phyloP scores from a whole-genome alignment of 2,888 invertebrate genomes.

The Lepidochrysops patricia region DNA sequence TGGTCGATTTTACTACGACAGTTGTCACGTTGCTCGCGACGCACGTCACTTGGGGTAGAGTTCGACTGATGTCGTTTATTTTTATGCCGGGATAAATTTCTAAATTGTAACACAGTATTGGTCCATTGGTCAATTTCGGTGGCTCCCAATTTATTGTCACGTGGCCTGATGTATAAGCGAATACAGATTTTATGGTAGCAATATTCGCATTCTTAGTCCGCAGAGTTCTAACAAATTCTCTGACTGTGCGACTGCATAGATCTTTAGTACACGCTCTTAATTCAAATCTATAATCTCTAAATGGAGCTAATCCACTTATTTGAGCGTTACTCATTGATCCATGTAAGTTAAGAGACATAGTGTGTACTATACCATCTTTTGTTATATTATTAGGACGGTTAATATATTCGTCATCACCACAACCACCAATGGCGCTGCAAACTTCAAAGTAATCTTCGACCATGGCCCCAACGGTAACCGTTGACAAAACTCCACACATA shows the following conservation, averaged over 20 bases:
- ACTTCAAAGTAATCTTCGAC: slow-evolving; percentile 53
- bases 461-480: slow-evolving; percentile 42
- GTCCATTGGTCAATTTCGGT: slow-evolving; percentile 49
- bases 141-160: slow-evolving; percentile 48
- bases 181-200: slow-evolving; percentile 32
- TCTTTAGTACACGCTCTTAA: slow-evolving; percentile 46
- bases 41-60: slow-evolving; percentile 45
- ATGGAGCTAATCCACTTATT: slow-evolving; percentile 51
- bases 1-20: slow-evolving; percentile 28
- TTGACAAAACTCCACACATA: slow-evolving; percentile 49
- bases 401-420: slow-evolving; percentile 34
- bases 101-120: slow-evolving; percentile 51
- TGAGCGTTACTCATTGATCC: slow-evolving; percentile 35
- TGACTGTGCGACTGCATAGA: slow-evolving; percentile 47
- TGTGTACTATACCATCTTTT: slow-evolving; percentile 37
- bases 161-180: slow-evolving; percentile 32
- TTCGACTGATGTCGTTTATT: slow-evolving; percentile 28
- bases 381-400: slow-evolving; percentile 36
- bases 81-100: slow-evolving; percentile 42
- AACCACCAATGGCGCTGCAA: slow-evolving; percentile 37
- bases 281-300: slow-evolving; percentile 53
- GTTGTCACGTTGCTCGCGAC: slow-evolving; percentile 32
- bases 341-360: slow-evolving; percentile 39
- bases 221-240: slow-evolving; percentile 47
- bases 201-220: slow-evolving; percentile 41